Evolutionary conservation across 2,888 invertebrate species (phyloP).

Genomic region (Drosophila paracracens): DNA sequence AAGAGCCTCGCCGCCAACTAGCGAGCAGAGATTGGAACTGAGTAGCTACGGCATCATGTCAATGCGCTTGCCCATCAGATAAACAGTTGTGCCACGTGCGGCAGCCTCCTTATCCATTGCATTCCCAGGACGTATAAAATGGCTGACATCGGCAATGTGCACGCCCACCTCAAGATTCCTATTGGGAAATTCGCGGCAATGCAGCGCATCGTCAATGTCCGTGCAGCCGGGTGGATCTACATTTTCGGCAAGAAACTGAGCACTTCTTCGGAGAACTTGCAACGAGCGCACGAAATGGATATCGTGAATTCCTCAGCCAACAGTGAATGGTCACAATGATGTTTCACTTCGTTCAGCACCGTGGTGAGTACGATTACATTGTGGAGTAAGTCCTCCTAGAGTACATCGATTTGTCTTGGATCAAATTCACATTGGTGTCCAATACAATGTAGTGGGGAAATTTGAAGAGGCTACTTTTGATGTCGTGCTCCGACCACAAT

Average conservation of each 20-base stretch:
- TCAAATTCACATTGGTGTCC: conserved; percentile 96
- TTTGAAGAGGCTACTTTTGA: conserved; percentile 84
- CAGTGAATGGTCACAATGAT: conserved; percentile 98
- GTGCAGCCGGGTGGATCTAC: conserved; percentile 99
- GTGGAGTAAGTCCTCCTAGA: conserved; percentile 92
- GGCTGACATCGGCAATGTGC: conserved; percentile 97
- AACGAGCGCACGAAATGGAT: conserved; percentile 97
- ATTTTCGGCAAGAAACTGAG: conserved; percentile 94
- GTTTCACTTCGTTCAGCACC: conserved; percentile 94
- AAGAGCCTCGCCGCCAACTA: too few relatives aligned
- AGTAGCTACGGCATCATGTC: too few relatives aligned
- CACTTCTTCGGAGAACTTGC: conserved; percentile 97
- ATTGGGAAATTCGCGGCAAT: conserved; percentile 91
- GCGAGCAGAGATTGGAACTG: too few relatives aligned
- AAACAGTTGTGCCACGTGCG: too few relatives aligned
- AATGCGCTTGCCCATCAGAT: too few relatives aligned
- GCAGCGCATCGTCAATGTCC: conserved; percentile 99
- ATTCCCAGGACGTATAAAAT: too few relatives aligned
- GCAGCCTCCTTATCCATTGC: too few relatives aligned
- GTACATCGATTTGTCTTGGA: conserved; percentile 92
- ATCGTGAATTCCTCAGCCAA: conserved; percentile 97
- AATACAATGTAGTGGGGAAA: conserved; percentile 93
- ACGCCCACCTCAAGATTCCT: conserved; percentile 95
- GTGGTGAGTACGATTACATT: conserved; percentile 96
- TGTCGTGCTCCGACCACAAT: conserved; percentile 86